These are phyloP conservation scores for Fregata magnificens DNA, from an alignment of 2,113 vertebrate species.

Conservation along the genomic window DNA sequence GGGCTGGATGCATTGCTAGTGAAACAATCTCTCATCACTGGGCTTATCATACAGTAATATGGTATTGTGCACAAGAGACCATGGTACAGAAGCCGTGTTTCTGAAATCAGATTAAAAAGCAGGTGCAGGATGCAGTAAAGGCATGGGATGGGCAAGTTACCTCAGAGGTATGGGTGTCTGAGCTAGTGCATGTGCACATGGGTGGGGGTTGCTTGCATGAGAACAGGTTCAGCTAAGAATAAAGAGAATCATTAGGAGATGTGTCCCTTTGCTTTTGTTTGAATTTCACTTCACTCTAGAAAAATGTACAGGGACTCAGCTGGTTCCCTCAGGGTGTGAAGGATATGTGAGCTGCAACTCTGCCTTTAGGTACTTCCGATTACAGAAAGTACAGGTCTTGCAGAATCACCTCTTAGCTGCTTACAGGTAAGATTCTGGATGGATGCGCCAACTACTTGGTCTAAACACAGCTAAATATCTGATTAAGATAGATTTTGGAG, in stretches of 20 bases:
- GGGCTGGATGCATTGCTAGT: neutral
- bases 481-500: neutral
- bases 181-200: neutral
- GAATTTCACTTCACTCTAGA: neutral
- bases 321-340: neutral
- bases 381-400: neutral
- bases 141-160: neutral
- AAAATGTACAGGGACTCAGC: neutral
- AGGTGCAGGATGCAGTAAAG: neutral
- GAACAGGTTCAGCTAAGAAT: neutral
- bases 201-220: neutral
- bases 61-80: neutral
- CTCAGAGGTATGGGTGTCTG: neutral
- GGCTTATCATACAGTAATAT: neutral
- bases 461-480: neutral
- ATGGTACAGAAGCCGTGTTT: neutral
- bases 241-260: neutral
- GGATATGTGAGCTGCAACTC: neutral
- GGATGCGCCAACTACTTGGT: neutral
- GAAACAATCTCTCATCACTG: neutral
- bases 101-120: neutral
- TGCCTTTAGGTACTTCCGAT: neutral
- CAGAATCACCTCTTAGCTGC: neutral
- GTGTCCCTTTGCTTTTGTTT: neutral
- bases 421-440: neutral